Base-by-base conservation (phyloP, 2,888 invertebrate species). In the Desoria tigrina region DNA sequence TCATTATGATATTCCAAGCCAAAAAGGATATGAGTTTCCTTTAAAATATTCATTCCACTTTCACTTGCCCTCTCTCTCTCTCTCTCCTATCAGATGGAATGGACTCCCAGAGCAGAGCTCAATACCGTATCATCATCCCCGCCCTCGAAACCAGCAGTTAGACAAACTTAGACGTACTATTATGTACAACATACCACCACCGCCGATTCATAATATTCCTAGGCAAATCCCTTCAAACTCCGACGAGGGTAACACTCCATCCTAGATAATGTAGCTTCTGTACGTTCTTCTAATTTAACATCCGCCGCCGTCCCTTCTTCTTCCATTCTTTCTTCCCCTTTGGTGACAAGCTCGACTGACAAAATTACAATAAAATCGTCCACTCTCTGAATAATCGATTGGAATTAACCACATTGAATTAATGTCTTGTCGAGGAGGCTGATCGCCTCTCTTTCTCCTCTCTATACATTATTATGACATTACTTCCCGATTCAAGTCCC, bases 391-490 rank as follows among this genome's bases (percentile, higher is more conserved):
- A 71, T 73, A 71, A 71, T 73, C 73, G 67, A 71, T 73, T 71
- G 66, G 68, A 69, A 71, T 73, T 73, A 69, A 73, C 73, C 69
- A 65, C 68, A 68, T 66, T 69, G 66, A 69, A 71, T 73, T 67
- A 69, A 69, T 71, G 70, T 67, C 62, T 45, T 62, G 61, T 54
- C 56, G 65, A 32, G 32, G 11, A 11, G 11, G 32, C 11, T 32
- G 32, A 32, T 32, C 32, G 56, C 32, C 32, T 32, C 32, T 7
- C 32, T 32, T 11, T 4, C 32, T 32, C 11, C 54, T 53, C 42
- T 61, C 61, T 54, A 65, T 65, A 63, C 65, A 69, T 65, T 66
- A 69, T 63, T 53, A 57, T 59, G 65, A 69, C 60, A 61, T 61
- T 69, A 61, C 66, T 63, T 58, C 59, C 39, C 51, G 21, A 53